Evolutionary conservation across 1,140 invertebrate species (phyloP).

Genomic region (Halictus rubicundus): DNA sequence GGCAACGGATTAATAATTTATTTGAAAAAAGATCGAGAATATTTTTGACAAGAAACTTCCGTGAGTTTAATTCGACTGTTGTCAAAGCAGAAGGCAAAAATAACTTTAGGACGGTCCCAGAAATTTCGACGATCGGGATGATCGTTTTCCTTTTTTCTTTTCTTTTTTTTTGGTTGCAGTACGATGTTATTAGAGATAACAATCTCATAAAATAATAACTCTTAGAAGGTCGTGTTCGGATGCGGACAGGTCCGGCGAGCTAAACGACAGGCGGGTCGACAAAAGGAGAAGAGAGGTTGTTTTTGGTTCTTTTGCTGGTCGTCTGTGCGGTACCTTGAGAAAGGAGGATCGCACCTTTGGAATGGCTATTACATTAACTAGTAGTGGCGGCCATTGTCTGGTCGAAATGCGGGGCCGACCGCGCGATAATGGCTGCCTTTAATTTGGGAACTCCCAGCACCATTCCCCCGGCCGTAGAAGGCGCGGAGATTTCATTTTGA

Average conservation of each 20-base stretch:
- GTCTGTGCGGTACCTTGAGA: slow-evolving; percentile 50
- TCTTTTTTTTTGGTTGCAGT: no score
- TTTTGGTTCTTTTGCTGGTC: slow-evolving; percentile 66
- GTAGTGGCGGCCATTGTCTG: slow-evolving; percentile 75
- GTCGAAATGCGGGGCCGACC: slow-evolving; percentile 69
- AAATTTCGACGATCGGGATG: slow-evolving; percentile 46
- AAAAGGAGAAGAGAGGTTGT: slow-evolving; percentile 48
- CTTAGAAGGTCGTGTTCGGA: slow-evolving; percentile 56
- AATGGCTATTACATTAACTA: slow-evolving; percentile 79
- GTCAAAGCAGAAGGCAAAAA: neutral
- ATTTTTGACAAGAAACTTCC: neutral
- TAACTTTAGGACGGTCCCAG: slow-evolving; percentile 10
- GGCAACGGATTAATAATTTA: no score
- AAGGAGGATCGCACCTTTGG: slow-evolving; percentile 72
- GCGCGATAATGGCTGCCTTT: slow-evolving; percentile 73
- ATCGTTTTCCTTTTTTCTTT: slow-evolving; percentile 38
- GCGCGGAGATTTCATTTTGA: slow-evolving; percentile 6
- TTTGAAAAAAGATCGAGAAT: no score
- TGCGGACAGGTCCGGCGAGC: slow-evolving; percentile 55
- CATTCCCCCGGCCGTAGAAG: slow-evolving; percentile 25
- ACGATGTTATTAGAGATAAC: slow-evolving; percentile 79
- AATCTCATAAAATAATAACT: slow-evolving; percentile 79
- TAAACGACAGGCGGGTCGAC: slow-evolving; percentile 51
- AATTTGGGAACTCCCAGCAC: slow-evolving; percentile 68
- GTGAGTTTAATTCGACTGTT: slow-evolving; percentile 1